These are phyloP conservation scores for Heliconius hermathena DNA, from an alignment of 1,140 invertebrate genomes.

Conservation along the genomic window DNA sequence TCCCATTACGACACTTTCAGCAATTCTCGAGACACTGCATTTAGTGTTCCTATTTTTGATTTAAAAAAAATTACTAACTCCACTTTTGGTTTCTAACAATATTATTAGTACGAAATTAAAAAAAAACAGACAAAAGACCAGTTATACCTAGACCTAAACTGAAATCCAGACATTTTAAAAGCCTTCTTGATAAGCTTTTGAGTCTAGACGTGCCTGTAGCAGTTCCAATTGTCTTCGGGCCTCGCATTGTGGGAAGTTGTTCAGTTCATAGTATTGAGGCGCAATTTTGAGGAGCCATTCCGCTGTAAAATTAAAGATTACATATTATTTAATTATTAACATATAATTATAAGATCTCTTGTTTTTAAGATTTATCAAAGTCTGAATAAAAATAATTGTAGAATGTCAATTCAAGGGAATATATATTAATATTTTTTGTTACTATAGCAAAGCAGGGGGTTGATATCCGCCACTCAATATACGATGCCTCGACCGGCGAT, in stretches of 20 bases:
- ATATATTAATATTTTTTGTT: too few species aligned
- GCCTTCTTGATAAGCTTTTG: slow-evolving; percentile 93
- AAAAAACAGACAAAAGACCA: not conserved
- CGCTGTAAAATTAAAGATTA: slow-evolving; percentile 83
- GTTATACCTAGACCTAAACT: not conserved
- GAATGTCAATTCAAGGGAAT: too few species aligned
- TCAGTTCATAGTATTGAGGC: slow-evolving; percentile 98
- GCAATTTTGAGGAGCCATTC: slow-evolving; percentile 97
- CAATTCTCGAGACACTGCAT: too few species aligned
- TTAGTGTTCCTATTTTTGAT: too few species aligned
- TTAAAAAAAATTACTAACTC: too few species aligned
- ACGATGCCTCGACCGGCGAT: too few species aligned
- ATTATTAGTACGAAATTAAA: not conserved
- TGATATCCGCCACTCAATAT: too few species aligned
- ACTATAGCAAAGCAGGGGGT: too few species aligned
- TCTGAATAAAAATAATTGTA: too few species aligned
- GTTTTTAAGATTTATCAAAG: too few species aligned
- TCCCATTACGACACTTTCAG: too few species aligned
- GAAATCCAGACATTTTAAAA: slow-evolving; percentile 83
- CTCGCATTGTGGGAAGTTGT: slow-evolving; percentile 98
- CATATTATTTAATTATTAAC: not conserved
- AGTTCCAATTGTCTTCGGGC: slow-evolving; percentile 96
- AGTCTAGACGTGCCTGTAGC: slow-evolving; percentile 91
- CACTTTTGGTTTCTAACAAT: not conserved
- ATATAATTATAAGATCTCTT: slow-evolving; percentile 4